Conservation (phyloP, 2,888 invertebrate species). For the Cryptus viduatorius region DNA sequence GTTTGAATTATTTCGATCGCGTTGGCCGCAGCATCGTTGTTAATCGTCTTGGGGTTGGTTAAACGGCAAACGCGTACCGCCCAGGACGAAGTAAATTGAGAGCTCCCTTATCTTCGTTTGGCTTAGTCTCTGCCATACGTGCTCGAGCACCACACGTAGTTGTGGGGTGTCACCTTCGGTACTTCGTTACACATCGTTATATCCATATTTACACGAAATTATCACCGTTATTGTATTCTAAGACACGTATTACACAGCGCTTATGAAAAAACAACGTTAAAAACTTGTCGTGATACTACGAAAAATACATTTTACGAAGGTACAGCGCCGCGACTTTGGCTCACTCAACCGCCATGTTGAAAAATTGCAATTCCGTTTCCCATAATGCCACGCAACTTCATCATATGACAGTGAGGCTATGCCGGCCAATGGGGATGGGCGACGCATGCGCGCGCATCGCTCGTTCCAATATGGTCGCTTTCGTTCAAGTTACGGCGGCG, state of each 20-base stretch:
- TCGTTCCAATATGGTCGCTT: constrained; percentile 46
- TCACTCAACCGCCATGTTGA: constrained; percentile 84
- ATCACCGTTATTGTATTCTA: constrained; percentile 29
- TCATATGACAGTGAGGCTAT: constrained; percentile 80
- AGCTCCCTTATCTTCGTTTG: constrained; percentile 75
- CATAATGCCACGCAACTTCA: constrained; percentile 80
- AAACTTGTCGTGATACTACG: constrained; percentile 73
- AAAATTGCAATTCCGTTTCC: constrained; percentile 80
- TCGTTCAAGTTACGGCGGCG: constrained; percentile 58
- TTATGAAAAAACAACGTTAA: constrained; percentile 65
- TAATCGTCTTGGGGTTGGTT: constrained; percentile 58
- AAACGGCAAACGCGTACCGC: constrained; percentile 66
- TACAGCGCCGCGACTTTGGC: constrained; percentile 81
- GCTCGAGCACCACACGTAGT: constrained; percentile 77
- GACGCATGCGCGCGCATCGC: constrained; percentile 67
- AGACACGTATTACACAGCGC: constrained; percentile 72
- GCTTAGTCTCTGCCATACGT: constrained; percentile 82
- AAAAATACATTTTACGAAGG: constrained; percentile 80
- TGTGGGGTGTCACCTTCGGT: constrained; percentile 82
- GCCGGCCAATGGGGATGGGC: constrained; percentile 72
- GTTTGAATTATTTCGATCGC: constrained; percentile 50
- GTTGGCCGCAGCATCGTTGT: constrained; percentile 73
- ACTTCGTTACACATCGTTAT: constrained; percentile 74
- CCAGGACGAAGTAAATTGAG: constrained; percentile 68
- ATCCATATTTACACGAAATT: constrained; percentile 79